Base-by-base conservation (phyloP, 2,888 invertebrate genomes). In the Rotaria macrura region DNA sequence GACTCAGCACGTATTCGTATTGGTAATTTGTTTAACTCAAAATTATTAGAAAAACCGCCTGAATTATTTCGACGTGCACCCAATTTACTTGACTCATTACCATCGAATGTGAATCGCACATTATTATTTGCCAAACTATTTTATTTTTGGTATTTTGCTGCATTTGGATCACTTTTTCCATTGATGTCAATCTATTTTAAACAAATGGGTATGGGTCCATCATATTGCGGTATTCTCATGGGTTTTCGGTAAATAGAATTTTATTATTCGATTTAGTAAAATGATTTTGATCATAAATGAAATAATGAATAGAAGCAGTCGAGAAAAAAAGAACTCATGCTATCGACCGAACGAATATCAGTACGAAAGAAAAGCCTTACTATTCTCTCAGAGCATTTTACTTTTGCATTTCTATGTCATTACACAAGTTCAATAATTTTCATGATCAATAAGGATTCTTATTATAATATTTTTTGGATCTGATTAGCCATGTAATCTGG, bases 171-270 rank as follows among this genome's bases (percentile, higher is more conserved):
- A 0, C 93, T 99, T 29, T 99, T 98, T 90, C 99, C 99, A 0
- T 92, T 99, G 87, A 95, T 99, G 94, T 98, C 97, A 57, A 96
- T 99, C 83, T 99, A 98, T 92, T 99, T 99, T 93, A 99, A 99
- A 92, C 98, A 98, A 92, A 94, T 98, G 94, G 97, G 97, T 87
- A 97, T 99, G 96, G 97, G 97, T 92, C 95, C 97, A 1, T 94
- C 95, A 34, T 97, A 97, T 91, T 95, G 96, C 89, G 97, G 97
- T 10, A 88, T 92, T 34, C 89, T 92, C 29, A 95, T 97, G 88
- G 98, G 99, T 47, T 94, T 96, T 79, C 79, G 79, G 79, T 79
- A 79, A 79, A 40, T 43, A 79, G 25, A 43, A 79, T 25, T 23
- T 23, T 20, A 52, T 52, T 52, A 52, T 52, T 52, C 7, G 3